These are phyloP conservation scores for Rhynchotus rufescens DNA, from an alignment of 2,797 vertebrate genomes.

Conservation along the genomic window DNA sequence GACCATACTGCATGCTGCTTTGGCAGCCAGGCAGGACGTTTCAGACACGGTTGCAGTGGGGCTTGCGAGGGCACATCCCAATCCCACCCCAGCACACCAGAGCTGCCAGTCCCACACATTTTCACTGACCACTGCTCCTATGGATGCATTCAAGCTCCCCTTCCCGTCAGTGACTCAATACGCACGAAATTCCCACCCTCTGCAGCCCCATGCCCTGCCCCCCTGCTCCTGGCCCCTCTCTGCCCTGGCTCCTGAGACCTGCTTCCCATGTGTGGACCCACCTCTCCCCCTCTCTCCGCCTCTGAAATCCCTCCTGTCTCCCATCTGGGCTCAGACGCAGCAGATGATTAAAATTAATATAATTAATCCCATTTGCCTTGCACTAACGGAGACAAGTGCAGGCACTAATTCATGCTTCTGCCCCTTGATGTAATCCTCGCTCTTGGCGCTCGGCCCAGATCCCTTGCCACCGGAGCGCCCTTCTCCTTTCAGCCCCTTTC, in stretches of 20 bases:
- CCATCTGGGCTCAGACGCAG: neutral
- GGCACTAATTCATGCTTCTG: neutral
- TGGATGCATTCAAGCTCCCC: neutral
- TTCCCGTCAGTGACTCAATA: neutral
- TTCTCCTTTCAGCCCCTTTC: neutral
- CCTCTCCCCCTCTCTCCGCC: neutral
- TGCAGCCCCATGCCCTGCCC: neutral
- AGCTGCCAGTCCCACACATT: neutral
- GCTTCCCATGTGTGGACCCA: neutral
- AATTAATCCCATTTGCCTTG: neutral
- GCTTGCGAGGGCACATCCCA: neutral
- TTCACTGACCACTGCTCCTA: neutral
- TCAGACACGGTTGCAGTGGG: accelerated
- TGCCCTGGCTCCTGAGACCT: accelerated
- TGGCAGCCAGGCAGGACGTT: neutral
- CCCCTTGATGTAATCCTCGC: neutral
- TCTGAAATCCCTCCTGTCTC: neutral
- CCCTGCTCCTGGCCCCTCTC: neutral
- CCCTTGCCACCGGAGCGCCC: neutral
- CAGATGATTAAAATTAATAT: constrained; percentile 3
- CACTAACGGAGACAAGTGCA: neutral
- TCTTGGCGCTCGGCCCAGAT: neutral
- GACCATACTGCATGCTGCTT: neutral
- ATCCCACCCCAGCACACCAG: accelerated
- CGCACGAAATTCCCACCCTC: neutral